These are phyloP conservation scores for Schizothorax lantsangensis DNA, from an alignment of 2,797 vertebrate species.

Conservation along the genomic window DNA sequence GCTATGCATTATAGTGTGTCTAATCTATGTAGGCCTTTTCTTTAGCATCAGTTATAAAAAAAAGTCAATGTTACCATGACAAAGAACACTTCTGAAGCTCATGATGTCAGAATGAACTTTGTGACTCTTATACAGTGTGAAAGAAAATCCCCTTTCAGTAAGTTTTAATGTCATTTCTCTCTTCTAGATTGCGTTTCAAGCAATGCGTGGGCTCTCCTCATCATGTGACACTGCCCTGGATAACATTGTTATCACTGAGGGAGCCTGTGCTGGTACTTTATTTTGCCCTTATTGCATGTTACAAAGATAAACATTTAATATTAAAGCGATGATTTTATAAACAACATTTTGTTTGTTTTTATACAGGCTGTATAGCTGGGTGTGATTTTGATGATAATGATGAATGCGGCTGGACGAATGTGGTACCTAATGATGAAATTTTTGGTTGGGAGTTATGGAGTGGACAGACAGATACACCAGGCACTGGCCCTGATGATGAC, in stretches of 20 bases:
- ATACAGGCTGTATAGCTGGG: slow-evolving; percentile 72
- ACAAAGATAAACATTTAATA: not conserved
- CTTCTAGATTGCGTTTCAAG: slow-evolving; percentile 80
- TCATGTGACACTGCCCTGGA: slow-evolving; percentile 81
- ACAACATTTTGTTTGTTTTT: slow-evolving; percentile 28
- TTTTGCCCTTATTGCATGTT: not conserved
- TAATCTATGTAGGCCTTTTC: slow-evolving; percentile 13
- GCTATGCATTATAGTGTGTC: not conserved
- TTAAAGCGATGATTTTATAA: not conserved
- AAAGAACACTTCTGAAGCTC: not conserved
- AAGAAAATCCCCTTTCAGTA: not conserved
- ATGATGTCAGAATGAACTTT: not conserved
- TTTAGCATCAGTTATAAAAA: slow-evolving; percentile 1
- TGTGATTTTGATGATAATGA: slow-evolving; percentile 76
- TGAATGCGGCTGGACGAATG: slow-evolving; percentile 77
- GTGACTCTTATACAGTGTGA: not conserved
- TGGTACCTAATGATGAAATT: not conserved
- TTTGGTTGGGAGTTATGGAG: slow-evolving; percentile 72
- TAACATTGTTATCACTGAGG: slow-evolving; percentile 79
- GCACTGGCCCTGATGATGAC: slow-evolving; percentile 80
- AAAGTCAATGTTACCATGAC: not conserved
- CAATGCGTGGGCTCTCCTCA: slow-evolving; percentile 66
- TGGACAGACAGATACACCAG: slow-evolving; percentile 67
- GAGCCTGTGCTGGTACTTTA: slow-evolving; percentile 79
- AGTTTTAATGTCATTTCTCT: not conserved